These are phyloP conservation scores for Rattus rattus DNA, from an alignment of 2,113 vertebrate species.

Conservation along the genomic window DNA sequence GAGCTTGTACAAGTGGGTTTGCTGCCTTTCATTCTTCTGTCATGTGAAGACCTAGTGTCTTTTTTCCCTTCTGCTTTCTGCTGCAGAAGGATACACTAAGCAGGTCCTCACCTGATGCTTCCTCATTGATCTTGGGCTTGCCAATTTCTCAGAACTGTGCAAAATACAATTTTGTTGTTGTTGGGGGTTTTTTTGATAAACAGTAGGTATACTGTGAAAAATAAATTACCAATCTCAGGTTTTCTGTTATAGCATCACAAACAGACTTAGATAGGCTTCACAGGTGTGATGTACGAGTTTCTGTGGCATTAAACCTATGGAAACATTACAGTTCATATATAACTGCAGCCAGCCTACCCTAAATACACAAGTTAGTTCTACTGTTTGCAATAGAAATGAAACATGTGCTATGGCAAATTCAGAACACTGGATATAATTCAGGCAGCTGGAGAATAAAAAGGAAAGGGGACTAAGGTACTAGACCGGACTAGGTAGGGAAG, in stretches of 20 bases:
- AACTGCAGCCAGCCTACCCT: background rate
- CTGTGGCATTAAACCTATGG: background rate
- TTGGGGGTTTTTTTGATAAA: background rate
- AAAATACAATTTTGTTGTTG: background rate
- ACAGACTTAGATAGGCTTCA: background rate
- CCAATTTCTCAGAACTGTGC: background rate
- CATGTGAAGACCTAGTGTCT: background rate
- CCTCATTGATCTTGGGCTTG: background rate
- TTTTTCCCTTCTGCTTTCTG: background rate
- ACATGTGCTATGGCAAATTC: background rate
- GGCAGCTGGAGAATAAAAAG: slow-evolving; percentile 20
- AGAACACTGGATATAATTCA: slow-evolving; percentile 36
- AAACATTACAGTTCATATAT: slow-evolving; percentile 8
- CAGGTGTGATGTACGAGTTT: background rate
- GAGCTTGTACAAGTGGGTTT: background rate
- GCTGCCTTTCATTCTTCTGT: background rate
- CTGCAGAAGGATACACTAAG: background rate
- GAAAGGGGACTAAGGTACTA: background rate
- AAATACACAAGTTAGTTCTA: background rate
- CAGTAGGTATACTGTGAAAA: background rate
- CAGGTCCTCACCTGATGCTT: background rate
- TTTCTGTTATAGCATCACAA: background rate
- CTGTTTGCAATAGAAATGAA: slow-evolving; percentile 29
- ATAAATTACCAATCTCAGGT: background rate
- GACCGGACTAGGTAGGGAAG: background rate